phyloP scores from a whole-genome alignment of 2,888 invertebrate species.

The Endomychus coccineus region DNA sequence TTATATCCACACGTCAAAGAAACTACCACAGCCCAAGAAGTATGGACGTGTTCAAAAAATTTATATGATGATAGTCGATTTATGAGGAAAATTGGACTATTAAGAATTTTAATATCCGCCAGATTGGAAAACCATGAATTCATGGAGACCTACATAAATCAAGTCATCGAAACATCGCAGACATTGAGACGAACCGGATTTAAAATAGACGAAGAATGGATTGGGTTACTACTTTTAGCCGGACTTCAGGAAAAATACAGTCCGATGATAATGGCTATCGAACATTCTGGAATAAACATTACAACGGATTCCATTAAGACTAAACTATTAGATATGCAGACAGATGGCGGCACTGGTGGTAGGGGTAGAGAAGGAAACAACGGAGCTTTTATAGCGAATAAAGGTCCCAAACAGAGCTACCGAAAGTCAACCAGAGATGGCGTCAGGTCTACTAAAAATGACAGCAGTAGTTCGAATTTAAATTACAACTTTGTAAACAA shows the following conservation, averaged over 20 bases:
- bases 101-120: slow-evolving; percentile 23
- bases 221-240: slow-evolving; percentile 26
- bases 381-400: no score
- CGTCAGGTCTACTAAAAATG: no score
- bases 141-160: slow-evolving; percentile 27
- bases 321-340: slow-evolving; percentile 26
- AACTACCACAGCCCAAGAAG: slow-evolving; percentile 15
- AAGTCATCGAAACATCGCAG: slow-evolving; percentile 28
- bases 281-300: slow-evolving; percentile 24
- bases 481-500: no score
- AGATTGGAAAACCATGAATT: slow-evolving; percentile 24
- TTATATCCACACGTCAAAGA: slow-evolving; percentile 23
- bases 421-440: no score
- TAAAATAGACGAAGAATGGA: slow-evolving; percentile 26
- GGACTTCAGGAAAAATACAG: slow-evolving; percentile 23
- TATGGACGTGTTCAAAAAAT: slow-evolving; percentile 41
- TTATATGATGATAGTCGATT: slow-evolving; percentile 30
- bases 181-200: slow-evolving; percentile 29
- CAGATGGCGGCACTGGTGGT: slow-evolving; percentile 14
- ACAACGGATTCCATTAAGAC: slow-evolving; percentile 27
- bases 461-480: no score
- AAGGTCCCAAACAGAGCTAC: no score
- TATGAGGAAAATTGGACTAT: slow-evolving; percentile 25
- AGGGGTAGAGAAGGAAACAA: not conserved
- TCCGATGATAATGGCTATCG: slow-evolving; percentile 27